Evolutionary conservation across 23 tunicate species (phyloP).

Genomic region (Ascidia mentula): DNA sequence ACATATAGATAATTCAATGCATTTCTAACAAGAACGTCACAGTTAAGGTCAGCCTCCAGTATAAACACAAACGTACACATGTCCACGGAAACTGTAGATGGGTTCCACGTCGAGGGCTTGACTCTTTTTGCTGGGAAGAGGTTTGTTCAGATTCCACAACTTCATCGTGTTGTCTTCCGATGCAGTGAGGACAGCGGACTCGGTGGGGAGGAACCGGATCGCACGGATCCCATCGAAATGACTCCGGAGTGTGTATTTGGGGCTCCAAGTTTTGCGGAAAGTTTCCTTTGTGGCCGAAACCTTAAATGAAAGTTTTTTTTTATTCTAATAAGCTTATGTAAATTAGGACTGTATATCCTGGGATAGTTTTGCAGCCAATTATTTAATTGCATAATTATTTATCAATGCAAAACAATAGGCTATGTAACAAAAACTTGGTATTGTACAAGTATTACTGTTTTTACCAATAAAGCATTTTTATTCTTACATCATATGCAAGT

Average conservation of each 20-base stretch:
- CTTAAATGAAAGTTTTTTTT: conserved; percentile 1
- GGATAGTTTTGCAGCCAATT: too few species aligned
- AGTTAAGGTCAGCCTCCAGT: too few species aligned
- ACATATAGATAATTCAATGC: too few species aligned
- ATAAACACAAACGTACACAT: conserved; percentile 43
- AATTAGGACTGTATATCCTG: too few species aligned
- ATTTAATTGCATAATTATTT: too few species aligned
- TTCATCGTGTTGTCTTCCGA: conserved; percentile 94
- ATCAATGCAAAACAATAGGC: too few species aligned
- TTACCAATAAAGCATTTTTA: too few species aligned
- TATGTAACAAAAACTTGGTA: too few species aligned
- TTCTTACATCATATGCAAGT: conserved; percentile 63
- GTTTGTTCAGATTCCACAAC: conserved; percentile 96
- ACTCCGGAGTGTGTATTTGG: conserved; percentile 84
- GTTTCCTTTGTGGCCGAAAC: conserved; percentile 63
- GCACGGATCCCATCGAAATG: conserved; percentile 97
- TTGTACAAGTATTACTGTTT: too few species aligned
- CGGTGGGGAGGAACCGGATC: conserved; percentile 75
- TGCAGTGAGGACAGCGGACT: conserved; percentile 82
- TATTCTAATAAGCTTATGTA: too few species aligned
- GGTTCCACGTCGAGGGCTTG: conserved; percentile 89
- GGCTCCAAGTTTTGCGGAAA: conserved; percentile 80
- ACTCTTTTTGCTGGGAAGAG: conserved; percentile 77
- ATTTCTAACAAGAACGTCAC: too few species aligned
- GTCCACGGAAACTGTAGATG: conserved; percentile 93